Conservation (phyloP, 2,797 vertebrate species). For the Enteromius paludinosus region DNA sequence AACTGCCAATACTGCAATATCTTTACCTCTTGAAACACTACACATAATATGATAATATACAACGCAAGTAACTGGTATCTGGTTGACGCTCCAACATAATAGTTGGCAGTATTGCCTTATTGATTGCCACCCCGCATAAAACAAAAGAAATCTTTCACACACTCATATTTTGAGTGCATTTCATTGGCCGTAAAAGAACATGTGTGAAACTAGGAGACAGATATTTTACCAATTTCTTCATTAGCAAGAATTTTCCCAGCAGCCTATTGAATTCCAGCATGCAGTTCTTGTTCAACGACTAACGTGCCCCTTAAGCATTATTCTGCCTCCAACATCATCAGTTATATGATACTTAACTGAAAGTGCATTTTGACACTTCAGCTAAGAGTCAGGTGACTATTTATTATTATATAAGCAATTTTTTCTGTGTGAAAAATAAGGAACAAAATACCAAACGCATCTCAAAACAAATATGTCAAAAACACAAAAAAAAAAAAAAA, state of each 20-base stretch:
- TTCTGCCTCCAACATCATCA: constrained; percentile 11
- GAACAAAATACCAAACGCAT: not conserved
- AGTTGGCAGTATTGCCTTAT: not conserved
- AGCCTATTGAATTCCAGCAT: not conserved
- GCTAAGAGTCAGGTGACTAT: not conserved
- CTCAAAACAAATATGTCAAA: not conserved
- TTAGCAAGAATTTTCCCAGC: not conserved
- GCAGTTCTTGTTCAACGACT: constrained; percentile 13
- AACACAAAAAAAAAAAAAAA: not conserved
- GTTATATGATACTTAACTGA: not conserved
- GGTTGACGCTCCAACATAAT: not conserved
- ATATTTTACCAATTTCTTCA: not conserved
- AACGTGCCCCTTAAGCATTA: not conserved
- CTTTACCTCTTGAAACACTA: not conserved
- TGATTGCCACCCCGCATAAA: not conserved
- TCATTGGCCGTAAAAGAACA: not conserved
- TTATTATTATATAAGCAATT: not conserved
- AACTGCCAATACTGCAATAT: too few relatives aligned
- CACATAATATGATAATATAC: not conserved
- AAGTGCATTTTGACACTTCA: too few relatives aligned
- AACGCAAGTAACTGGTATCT: not conserved
- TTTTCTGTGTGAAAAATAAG: not conserved
- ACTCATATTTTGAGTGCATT: not conserved
- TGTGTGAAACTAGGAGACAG: not conserved
- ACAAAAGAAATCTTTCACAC: not conserved